A percentile compares a stretch with the other conserved stretches of the same genome.
Conservation (phyloP, 2,888 invertebrate genomes). For the Pomacea canaliculata region DNA sequence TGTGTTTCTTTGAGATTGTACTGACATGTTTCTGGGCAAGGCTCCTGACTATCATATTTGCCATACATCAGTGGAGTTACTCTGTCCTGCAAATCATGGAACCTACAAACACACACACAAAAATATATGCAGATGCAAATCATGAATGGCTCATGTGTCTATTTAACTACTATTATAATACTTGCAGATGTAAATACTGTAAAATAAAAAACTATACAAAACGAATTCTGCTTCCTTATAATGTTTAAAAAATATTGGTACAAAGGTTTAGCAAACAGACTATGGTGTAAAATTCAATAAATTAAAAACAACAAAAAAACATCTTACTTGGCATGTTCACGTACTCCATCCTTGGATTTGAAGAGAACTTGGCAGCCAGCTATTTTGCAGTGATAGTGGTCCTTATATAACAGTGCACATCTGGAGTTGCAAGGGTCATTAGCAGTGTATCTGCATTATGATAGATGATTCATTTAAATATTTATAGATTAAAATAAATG, state of each 20-base stretch:
- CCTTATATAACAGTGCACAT: constrained; percentile 79
- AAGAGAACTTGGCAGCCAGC: constrained; percentile 72
- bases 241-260: too few relatives aligned
- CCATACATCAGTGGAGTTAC: constrained; percentile 84
- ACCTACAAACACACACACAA: constrained; percentile 65
- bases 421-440: constrained; percentile 72
- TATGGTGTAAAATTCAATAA: too few relatives aligned
- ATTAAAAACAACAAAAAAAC: background rate
- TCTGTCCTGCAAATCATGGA: constrained; percentile 89
- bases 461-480: background rate
- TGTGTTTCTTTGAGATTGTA: constrained; percentile 80
- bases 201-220: too few relatives aligned
- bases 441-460: constrained; percentile 68
- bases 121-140: background rate
- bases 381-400: constrained; percentile 89
- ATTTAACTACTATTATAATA: too few relatives aligned
- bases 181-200: too few relatives aligned
- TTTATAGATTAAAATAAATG: background rate
- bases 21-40: constrained; percentile 70
- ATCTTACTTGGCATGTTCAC: constrained; percentile 81
- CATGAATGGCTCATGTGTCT: too few relatives aligned
- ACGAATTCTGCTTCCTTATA: too few relatives aligned
- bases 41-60: constrained; percentile 75
- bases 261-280: too few relatives aligned
- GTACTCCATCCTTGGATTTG: constrained; percentile 77